A percentile compares a stretch with the other conserved stretches of the same genome.
Evolutionary conservation across 2,113 vertebrate species (phyloP).

Genomic region (Pygoscelis antarcticus): DNA sequence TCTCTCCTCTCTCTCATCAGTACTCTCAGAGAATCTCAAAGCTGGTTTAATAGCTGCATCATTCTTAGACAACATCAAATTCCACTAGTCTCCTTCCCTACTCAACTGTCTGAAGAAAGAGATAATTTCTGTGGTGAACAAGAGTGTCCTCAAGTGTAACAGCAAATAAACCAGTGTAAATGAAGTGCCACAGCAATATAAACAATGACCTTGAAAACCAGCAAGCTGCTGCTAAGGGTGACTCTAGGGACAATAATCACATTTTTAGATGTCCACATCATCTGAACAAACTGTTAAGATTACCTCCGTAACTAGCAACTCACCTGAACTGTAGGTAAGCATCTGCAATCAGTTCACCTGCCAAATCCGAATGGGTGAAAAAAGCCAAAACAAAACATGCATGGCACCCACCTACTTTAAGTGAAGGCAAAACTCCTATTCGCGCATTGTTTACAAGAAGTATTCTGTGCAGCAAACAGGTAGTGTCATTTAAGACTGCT

Average conservation of each 20-base stretch:
- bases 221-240: background rate
- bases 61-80: constrained; percentile 35
- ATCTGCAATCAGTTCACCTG: background rate
- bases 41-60: constrained; percentile 27
- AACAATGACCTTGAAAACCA: constrained; percentile 34
- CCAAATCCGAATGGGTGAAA: background rate
- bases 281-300: background rate
- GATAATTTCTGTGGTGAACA: constrained; percentile 25
- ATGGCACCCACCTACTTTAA: background rate
- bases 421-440: background rate
- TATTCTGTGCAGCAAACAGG: background rate
- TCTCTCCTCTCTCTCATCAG: constrained; percentile 1
- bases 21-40: constrained; percentile 26
- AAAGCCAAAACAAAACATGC: background rate
- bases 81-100: constrained; percentile 32
- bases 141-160: constrained; percentile 32
- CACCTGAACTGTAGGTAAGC: background rate
- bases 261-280: background rate
- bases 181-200: constrained; percentile 13
- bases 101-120: constrained; percentile 42
- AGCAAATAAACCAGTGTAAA: constrained; percentile 51
- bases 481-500: background rate
- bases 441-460: background rate
- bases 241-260: background rate
- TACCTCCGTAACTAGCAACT: background rate